Base-by-base conservation (phyloP, 2,113 vertebrate genomes). In the Neolamprologus caudopunctatus region DNA sequence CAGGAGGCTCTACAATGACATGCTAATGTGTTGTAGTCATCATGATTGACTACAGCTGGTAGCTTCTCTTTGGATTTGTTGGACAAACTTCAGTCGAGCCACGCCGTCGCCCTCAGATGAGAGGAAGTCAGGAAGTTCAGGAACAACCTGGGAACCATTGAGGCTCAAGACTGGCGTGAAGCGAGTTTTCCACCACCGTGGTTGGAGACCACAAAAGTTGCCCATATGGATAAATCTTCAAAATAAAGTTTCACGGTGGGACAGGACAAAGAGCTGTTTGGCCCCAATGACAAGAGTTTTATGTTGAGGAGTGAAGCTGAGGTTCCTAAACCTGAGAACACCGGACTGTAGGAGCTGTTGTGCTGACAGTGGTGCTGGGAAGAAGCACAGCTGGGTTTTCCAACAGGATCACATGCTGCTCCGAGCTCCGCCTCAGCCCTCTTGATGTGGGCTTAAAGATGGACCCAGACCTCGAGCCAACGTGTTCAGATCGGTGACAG, bases 401-500 rank as follows among this genome's bases (percentile, higher is more conserved):
- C 57, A 4, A 1, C 28, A 61, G 57, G 57, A 28, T 57, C 8
- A 5, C 58, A 4, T 31, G 57, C 57, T 61, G 8, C 55, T 26
- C 55, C 4, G 3, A 58, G 13, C 26, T 58, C 57, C 0, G 7
- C 21, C 0, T 57, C 54, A 66, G 16, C 26, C 26, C 8, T 31
- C 9, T 17, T 17, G 14, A 4, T 17, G 57, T 61, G 57, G 28
- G 9, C 57, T 33, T 61, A 61, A 61, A 61, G 57, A 61, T 2
- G 58, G 58, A 0, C 1, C 55, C 16, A 0, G 16, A 19, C 17
- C 58, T 12, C 16, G 31, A 66, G 19, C 61, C 31, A 12, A 5
- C 31, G 0, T 12, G 19, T 66, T n/a, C 17, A 66, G 10, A 8
- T 66, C 17, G 11, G 10, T 12, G 17, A 37, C 33, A 5, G 33